Percentiles rank a stretch among this genome's conserved stretches.
phyloP scores from a whole-genome alignment of 2,797 vertebrate species.

The Fringilla coelebs region DNA sequence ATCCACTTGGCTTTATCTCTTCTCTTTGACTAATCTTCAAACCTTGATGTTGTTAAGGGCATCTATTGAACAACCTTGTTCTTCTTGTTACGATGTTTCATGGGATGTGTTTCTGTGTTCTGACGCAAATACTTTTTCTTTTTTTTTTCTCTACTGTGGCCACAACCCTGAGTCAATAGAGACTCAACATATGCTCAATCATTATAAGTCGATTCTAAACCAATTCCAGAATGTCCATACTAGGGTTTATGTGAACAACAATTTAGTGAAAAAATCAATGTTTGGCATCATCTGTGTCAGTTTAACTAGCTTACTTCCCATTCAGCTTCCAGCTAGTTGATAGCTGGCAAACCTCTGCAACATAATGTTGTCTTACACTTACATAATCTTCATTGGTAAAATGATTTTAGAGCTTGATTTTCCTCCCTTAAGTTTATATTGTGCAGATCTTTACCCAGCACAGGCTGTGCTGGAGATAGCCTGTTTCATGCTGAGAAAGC shows the following conservation, averaged over 20 bases:
- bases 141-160: neutral
- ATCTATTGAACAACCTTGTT: neutral
- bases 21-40: neutral
- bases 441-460: neutral
- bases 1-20: neutral
- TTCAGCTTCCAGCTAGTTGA: neutral
- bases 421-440: neutral
- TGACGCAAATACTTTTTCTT: neutral
- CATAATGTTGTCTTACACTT: neutral
- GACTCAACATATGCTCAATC: neutral
- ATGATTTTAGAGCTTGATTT: neutral
- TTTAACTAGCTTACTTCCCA: slow-evolving; percentile 15
- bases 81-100: neutral
- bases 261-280: slow-evolving; percentile 54
- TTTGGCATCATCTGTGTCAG: neutral
- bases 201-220: slow-evolving; percentile 34
- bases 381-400: neutral
- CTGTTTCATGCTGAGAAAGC: neutral
- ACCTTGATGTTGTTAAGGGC: neutral
- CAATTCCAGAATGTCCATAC: neutral
- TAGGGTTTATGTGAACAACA: slow-evolving; percentile 14
- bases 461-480: neutral
- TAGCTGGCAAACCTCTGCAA: neutral
- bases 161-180: neutral
- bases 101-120: fast-evolving